Base-by-base conservation (phyloP, 2,113 vertebrate species). In the Porphyrio hochstetteri region DNA sequence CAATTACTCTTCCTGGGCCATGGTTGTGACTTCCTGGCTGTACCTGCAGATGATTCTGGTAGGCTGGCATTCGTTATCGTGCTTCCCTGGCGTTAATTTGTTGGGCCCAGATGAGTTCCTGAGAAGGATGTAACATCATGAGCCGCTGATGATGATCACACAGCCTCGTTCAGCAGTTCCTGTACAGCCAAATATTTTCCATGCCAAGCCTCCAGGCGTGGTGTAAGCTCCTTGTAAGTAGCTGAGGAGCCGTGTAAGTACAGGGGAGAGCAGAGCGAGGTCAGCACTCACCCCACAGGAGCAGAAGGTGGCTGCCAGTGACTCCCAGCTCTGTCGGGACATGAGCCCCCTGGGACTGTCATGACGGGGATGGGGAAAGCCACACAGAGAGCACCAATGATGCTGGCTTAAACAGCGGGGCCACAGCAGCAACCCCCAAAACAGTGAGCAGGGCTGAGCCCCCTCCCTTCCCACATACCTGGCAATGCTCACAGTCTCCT, bases 81-180 rank as follows among this genome's bases (percentile, higher is more conserved):
- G 60, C 77, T 94, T 92, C 83, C 91, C 72, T 53, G 70, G 67
- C 67, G 91, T 75, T 92, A 94, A 93, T 93, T 95, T 88, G 60
- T 44, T 78, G 94, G 92, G 83, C 42, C 88, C 24, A 81, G 82
- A 94, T 50, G 91, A 94, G 94, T 72, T 93, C 91, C 95, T 7
- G 29, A 92, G 70, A 83, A 83, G 81, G 91, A 88, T 86, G 90
- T 83, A 88, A 90, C 50, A 94, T 52, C 79, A 67, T 35, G 68
- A 46, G 63, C 80, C 0, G 19, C 35, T 94, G 88, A 86, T 92
- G 94, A 88, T 0, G 35, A 88, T 86, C 95, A 86, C 94, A 83
- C 60, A 83, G 67, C 72, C 88, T 78, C 52, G 84, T 52, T 93
- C 92, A 52, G 7, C 69, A 35, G 56, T 71, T 10, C 5, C 36